phyloP scores from a whole-genome alignment of 2,888 invertebrate species.

The Tenthredo distinguenda region DNA sequence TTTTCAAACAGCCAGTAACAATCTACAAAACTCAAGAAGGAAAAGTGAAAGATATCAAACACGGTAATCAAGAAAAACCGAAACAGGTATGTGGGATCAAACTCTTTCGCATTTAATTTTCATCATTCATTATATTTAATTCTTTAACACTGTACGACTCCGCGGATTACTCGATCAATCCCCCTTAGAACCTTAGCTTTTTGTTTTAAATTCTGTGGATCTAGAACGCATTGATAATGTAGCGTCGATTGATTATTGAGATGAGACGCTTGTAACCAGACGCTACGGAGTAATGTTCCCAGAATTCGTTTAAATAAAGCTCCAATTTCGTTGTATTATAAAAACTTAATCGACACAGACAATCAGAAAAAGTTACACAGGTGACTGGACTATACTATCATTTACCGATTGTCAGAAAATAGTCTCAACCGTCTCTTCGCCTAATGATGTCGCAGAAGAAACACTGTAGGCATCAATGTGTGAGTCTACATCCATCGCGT shows the following conservation, averaged over 20 bases:
- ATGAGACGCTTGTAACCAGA: not conserved
- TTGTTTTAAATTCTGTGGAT: not conserved
- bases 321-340: not conserved
- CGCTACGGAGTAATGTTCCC: not conserved
- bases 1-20: slow-evolving; percentile 99
- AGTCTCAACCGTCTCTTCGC: not conserved
- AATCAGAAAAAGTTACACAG: not conserved
- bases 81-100: slow-evolving; percentile 83
- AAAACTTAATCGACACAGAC: not conserved
- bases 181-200: not conserved
- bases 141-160: not conserved
- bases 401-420: not conserved
- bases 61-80: slow-evolving; percentile 94
- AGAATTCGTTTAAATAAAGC: not conserved
- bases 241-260: not conserved
- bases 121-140: not conserved
- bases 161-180: not conserved
- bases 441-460: not conserved
- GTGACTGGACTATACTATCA: not conserved
- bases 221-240: not conserved
- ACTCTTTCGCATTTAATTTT: not conserved
- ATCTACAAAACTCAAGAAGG: slow-evolving; percentile 95
- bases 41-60: slow-evolving; percentile 95
- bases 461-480: not conserved
- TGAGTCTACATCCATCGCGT: not conserved